phyloP scores from a whole-genome alignment of 2,113 vertebrate genomes.

The Arvicanthis niloticus region DNA sequence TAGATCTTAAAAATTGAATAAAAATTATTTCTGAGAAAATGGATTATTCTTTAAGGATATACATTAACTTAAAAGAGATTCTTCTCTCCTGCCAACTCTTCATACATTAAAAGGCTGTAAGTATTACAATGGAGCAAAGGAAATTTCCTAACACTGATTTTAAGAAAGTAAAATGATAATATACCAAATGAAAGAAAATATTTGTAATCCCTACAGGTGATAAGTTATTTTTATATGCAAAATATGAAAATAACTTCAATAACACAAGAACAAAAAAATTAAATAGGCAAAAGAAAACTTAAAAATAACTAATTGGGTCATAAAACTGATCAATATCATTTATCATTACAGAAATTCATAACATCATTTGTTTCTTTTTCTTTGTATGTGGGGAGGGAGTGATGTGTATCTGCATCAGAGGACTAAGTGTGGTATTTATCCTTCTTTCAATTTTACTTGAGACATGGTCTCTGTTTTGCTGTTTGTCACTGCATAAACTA shows the following conservation, averaged over 20 bases:
- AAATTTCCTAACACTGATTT: constrained; percentile 14
- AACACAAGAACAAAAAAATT: neutral
- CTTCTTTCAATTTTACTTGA: neutral
- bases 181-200: neutral
- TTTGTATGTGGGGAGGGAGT: neutral
- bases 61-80: constrained; percentile 36
- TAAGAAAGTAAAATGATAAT: neutral
- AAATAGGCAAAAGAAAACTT: neutral
- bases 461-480: neutral
- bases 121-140: constrained; percentile 17
- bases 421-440: neutral
- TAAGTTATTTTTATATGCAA: neutral
- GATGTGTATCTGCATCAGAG: neutral
- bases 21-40: constrained; percentile 17
- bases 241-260: neutral
- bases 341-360: neutral
- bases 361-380: neutral
- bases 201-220: neutral
- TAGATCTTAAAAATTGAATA: constrained; percentile 34
- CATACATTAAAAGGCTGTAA: constrained; percentile 10
- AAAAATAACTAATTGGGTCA: neutral
- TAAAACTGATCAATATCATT: neutral
- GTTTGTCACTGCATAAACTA: neutral
- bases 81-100: neutral
- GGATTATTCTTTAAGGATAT: neutral